Conservation (phyloP, 1,140 invertebrate species). For the Frieseomelitta varia region DNA sequence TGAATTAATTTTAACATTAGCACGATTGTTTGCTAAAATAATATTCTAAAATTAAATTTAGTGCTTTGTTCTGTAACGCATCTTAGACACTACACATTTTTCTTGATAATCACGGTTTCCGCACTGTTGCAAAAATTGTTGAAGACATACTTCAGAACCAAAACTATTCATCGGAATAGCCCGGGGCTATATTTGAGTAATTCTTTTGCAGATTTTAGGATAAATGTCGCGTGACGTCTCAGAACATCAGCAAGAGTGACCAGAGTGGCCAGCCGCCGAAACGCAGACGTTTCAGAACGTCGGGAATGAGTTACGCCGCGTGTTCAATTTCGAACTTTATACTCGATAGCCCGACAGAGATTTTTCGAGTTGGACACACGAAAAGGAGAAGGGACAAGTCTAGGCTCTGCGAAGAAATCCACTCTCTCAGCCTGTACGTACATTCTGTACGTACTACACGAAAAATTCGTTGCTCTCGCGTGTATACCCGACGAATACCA, state of each 20-base stretch:
- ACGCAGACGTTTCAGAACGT: neutral
- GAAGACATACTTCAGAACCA: too few species aligned
- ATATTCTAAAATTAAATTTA: too few species aligned
- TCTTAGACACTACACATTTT: too few species aligned
- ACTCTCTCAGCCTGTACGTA: neutral
- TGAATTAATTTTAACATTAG: too few species aligned
- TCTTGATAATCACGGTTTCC: too few species aligned
- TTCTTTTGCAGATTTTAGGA: too few species aligned
- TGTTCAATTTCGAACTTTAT: neutral
- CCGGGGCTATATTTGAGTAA: too few species aligned
- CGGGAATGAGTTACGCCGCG: neutral
- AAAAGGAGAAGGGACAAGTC: neutral
- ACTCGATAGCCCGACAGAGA: neutral
- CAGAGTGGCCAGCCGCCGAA: neutral
- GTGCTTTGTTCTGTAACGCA: too few species aligned
- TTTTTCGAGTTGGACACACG: neutral
- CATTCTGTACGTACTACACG: neutral
- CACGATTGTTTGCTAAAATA: too few species aligned
- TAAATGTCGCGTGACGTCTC: neutral
- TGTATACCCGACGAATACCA: neutral
- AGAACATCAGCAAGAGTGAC: neutral
- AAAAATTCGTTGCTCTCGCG: constrained; percentile 10
- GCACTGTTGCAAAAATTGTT: too few species aligned
- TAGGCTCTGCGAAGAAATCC: neutral
- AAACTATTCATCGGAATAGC: too few species aligned